Base-by-base conservation (phyloP, 2,888 invertebrate genomes). In the Cosmopolites sordidus region DNA sequence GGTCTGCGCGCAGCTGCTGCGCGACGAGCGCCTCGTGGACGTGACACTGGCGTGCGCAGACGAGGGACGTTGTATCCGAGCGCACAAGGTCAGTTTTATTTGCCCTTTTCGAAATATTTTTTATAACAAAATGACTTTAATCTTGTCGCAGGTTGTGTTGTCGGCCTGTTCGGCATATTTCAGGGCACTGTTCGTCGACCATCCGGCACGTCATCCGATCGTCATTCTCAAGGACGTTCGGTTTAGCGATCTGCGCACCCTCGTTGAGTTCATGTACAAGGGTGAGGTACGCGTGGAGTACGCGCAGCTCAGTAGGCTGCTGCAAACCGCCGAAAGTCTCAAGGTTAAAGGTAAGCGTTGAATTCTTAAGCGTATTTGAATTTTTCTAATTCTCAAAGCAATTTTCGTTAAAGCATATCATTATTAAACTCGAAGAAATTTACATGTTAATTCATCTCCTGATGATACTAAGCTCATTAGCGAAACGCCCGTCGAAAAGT, bases 101-200 rank as follows among this genome's bases (percentile, higher is more conserved):
- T 12, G 5, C 40, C 8, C 15, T 37, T 18, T 17, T 18, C 33
- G 12, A 3, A 8, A 3, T 22, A 14, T 16, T 42, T 15, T 11
- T 43, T 5, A 17, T 22, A 27, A 11, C 12, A 17, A 45, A 42
- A 9, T 40, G 14, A 39, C 16, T 43, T 33, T 51, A 11, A 38
- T 16, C 42, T 14, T 11, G 27, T 52, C 53, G 15, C 42, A 58
- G 60, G 90, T 93, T 79, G 92, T 94, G 73, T 83, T 94, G 74
- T 93, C 93, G 72, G 92, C 93, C 80, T 93, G 93, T 80, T 92
- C 92, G 72, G 91, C 92, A 71, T 94, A 92, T 81, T 94, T 94
- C 82, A 90, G 91, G 75, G 87, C 90, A 72, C 83, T 93, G 70
- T 93, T 93, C 80, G 84, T 91, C 78, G 91, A 92, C 79, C 92